phyloP scores from a whole-genome alignment of 1,140 invertebrate species.

The Drosophila neocordata region DNA sequence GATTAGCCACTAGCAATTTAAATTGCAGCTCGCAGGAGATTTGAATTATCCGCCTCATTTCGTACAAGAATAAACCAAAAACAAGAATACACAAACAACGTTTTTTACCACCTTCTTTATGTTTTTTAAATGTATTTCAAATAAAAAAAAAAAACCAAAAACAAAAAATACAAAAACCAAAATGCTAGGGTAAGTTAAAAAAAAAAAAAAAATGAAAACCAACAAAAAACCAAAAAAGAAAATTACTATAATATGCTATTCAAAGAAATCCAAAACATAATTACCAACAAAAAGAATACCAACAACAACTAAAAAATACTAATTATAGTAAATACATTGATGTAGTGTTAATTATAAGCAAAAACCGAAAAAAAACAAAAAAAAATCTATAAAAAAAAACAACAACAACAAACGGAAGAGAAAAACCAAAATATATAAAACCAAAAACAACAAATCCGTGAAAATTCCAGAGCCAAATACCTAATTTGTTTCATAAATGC shows the following conservation, averaged over 20 bases:
- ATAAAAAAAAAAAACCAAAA: constrained; percentile 36
- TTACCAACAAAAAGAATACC: constrained; percentile 57
- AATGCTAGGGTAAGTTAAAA: constrained; percentile 49
- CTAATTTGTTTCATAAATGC: constrained; percentile 65
- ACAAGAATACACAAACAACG: constrained; percentile 44
- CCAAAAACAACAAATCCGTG: constrained; percentile 14
- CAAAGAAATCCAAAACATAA: constrained; percentile 82
- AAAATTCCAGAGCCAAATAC: constrained; percentile 56
- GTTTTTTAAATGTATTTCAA: constrained; percentile 72
- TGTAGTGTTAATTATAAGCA: constrained; percentile 77
- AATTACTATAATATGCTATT: constrained; percentile 77
- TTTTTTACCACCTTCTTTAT: constrained; percentile 62
- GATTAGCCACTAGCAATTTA: constrained; percentile 69
- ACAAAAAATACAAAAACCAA: constrained; percentile 49
- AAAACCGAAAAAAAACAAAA: constrained; percentile 40
- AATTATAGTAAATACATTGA: constrained; percentile 82
- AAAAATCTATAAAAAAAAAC: constrained; percentile 23
- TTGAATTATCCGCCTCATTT: constrained; percentile 58
- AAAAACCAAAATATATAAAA: constrained; percentile 35
- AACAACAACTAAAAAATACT: constrained; percentile 76
- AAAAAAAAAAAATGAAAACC: constrained; percentile 17
- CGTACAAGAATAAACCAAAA: constrained; percentile 54
- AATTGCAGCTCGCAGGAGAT: constrained; percentile 73
- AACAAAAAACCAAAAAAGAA: constrained; percentile 43
- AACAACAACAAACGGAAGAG: constrained; percentile 26